Percentiles rank a stretch among this genome's conserved stretches.
Evolutionary conservation across 2,797 vertebrate genomes (phyloP).

Genomic region (Anisognathus igniventris): DNA sequence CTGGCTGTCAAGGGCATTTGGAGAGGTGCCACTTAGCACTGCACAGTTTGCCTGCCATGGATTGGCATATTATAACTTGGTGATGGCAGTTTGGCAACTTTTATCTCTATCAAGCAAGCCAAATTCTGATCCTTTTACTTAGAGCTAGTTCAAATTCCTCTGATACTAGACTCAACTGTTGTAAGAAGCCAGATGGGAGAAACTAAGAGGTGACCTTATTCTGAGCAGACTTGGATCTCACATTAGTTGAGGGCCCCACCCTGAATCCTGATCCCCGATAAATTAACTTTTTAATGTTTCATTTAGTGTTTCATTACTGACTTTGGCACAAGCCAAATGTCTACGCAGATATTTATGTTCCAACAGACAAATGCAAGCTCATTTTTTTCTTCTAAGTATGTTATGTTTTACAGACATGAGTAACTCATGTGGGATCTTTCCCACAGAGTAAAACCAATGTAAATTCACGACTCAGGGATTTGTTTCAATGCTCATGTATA

Average conservation of each 20-base stretch:
- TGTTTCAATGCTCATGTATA: conserved; percentile 57
- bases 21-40: neutral
- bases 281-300: neutral
- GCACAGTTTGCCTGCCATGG: neutral
- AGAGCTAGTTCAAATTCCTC: neutral
- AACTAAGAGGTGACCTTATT: neutral
- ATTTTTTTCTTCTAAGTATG: conserved; percentile 19
- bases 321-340: neutral
- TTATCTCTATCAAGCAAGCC: neutral
- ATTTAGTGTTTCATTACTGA: neutral
- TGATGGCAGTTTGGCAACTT: neutral
- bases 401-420: conserved; percentile 34
- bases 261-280: neutral
- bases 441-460: conserved; percentile 53
- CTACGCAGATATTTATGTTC: neutral
- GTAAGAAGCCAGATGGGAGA: neutral
- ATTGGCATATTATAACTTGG: neutral
- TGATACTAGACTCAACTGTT: neutral
- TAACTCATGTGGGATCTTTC: conserved; percentile 53
- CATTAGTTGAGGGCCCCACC: neutral
- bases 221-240: neutral
- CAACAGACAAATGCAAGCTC: conserved; percentile 3
- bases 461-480: conserved; percentile 64
- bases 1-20: neutral
- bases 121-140: neutral